Percentiles rank a stretch among this genome's conserved stretches.
Evolutionary conservation across 2,113 vertebrate genomes (phyloP).

Genomic region (Holacanthus passer): DNA sequence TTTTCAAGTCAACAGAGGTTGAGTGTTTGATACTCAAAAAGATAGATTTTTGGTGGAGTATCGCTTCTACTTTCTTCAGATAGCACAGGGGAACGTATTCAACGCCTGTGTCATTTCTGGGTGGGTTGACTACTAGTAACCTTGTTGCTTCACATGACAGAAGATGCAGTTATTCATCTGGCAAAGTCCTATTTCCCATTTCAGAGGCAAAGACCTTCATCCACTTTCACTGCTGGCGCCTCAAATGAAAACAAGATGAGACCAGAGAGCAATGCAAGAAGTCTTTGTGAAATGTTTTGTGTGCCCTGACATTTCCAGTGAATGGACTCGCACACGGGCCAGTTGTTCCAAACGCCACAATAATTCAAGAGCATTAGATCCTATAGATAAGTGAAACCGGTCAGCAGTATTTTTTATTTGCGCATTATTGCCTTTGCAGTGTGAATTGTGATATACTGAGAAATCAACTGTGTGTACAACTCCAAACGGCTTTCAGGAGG

Average conservation of each 20-base stretch:
- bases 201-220: conserved; percentile 40
- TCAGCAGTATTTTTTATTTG: conserved; percentile 33
- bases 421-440: conserved; percentile 23
- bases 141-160: not conserved
- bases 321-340: conserved; percentile 29
- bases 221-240: conserved; percentile 42
- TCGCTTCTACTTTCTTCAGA: conserved; percentile 2
- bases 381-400: conserved; percentile 46
- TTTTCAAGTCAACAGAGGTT: not conserved
- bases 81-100: not conserved
- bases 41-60: not conserved
- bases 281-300: conserved; percentile 53
- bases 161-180: conserved; percentile 60
- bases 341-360: conserved; percentile 33
- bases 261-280: conserved; percentile 28
- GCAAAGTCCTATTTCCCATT: conserved; percentile 52
- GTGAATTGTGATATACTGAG: conserved; percentile 22
- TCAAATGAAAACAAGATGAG: conserved; percentile 54
- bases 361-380: conserved; percentile 38
- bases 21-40: not conserved
- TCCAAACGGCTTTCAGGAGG: conserved; percentile 26
- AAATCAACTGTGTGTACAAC: conserved; percentile 44
- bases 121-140: not conserved
- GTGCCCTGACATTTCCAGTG: conserved; percentile 53
- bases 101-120: conserved; percentile 30